A percentile compares a stretch with the other conserved stretches of the same genome.
phyloP scores from a whole-genome alignment of 2,888 invertebrate genomes.

The Stegophylla sp. region DNA sequence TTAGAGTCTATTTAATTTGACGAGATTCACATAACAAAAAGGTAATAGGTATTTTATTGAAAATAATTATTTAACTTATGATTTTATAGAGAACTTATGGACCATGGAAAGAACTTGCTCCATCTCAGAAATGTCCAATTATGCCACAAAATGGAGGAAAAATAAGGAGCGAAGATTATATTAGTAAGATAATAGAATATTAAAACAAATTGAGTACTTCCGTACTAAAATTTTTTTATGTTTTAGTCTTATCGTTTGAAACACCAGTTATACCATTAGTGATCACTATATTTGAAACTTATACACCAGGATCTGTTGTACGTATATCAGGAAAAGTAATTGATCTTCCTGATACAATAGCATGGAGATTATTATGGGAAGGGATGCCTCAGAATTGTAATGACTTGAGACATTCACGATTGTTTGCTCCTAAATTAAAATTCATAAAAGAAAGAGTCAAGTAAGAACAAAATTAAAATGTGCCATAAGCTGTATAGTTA shows the following conservation, averaged over 20 bases:
- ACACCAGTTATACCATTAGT: conserved; percentile 73
- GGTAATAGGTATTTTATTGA: too few relatives aligned
- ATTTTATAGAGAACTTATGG: conserved; percentile 79
- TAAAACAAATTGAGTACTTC: background rate
- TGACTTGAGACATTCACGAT: conserved; percentile 69
- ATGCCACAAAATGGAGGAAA: conserved; percentile 76
- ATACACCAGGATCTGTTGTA: conserved; percentile 83
- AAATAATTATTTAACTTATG: background rate
- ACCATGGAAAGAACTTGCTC: conserved; percentile 83
- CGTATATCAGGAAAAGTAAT: conserved; percentile 76
- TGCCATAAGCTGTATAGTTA: background rate
- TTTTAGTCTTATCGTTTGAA: conserved; percentile 73
- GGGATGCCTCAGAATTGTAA: conserved; percentile 72
- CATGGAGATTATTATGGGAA: conserved; percentile 82
- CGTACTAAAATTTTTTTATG: conserved; percentile 42
- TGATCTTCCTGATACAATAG: conserved; percentile 64
- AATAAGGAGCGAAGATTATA: conserved; percentile 79
- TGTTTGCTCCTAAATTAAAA: conserved; percentile 76
- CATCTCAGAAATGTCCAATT: conserved; percentile 74
- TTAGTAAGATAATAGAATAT: conserved; percentile 69
- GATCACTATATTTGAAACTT: conserved; percentile 82
- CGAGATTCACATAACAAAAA: too few relatives aligned
- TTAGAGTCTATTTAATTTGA: too few relatives aligned
- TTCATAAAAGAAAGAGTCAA: conserved; percentile 70
- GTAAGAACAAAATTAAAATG: conserved; percentile 46